phyloP scores from a whole-genome alignment of 2,797 vertebrate genomes.

The Botia kubotai region DNA sequence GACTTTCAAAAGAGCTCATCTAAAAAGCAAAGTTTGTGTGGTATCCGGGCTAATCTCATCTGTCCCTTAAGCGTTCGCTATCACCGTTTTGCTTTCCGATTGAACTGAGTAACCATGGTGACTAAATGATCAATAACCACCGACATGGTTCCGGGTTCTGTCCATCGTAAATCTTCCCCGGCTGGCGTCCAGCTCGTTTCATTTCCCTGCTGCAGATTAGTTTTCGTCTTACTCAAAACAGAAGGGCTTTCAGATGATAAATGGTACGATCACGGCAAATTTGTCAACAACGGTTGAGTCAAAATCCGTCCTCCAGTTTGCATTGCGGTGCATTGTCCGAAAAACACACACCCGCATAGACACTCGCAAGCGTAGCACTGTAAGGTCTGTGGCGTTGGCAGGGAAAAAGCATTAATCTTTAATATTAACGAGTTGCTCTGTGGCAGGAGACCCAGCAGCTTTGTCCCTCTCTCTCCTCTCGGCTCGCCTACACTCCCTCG shows the following conservation, averaged over 20 bases:
- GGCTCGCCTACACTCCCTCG: constrained; percentile 53
- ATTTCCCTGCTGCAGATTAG: constrained; percentile 78
- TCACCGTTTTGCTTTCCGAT: constrained; percentile 63
- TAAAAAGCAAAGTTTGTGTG: background rate
- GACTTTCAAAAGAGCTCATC: background rate
- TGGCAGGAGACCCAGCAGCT: constrained; percentile 53
- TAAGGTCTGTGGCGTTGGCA: constrained; percentile 11
- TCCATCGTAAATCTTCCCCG: constrained; percentile 72
- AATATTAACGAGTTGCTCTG: constrained; percentile 56
- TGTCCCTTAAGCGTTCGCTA: constrained; percentile 9
- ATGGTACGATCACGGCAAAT: constrained; percentile 76
- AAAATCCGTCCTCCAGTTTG: constrained; percentile 31
- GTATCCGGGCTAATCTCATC: constrained; percentile 13
- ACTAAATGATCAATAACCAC: constrained; percentile 75
- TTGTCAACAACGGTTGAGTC: constrained; percentile 71
- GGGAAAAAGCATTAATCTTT: constrained; percentile 45
- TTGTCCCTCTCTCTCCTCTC: constrained; percentile 43
- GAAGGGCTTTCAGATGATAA: constrained; percentile 76
- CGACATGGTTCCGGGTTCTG: constrained; percentile 62
- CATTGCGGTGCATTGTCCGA: constrained; percentile 2
- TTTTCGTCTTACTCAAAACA: constrained; percentile 79
- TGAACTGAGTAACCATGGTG: constrained; percentile 70
- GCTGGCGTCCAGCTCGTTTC: constrained; percentile 66
- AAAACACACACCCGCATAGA: constrained; percentile 24
- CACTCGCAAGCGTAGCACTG: background rate